Conservation (phyloP, 2,888 invertebrate genomes). For the Diabrotica balteata region DNA sequence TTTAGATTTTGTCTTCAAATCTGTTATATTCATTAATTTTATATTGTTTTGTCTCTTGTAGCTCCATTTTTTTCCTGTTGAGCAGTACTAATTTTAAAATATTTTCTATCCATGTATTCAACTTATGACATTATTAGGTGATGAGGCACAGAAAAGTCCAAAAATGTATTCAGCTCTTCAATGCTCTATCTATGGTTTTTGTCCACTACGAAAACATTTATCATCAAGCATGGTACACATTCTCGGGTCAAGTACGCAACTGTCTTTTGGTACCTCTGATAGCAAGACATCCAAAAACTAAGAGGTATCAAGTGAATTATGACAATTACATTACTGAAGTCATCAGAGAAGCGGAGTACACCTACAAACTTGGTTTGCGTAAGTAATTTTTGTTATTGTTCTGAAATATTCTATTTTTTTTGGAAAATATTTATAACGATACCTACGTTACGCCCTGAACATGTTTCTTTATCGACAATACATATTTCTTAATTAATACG, state of each 20-base stretch:
- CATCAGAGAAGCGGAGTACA: constrained; percentile 81
- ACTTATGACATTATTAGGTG: constrained; percentile 52
- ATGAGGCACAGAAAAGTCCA: constrained; percentile 73
- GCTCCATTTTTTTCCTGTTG: too few species aligned
- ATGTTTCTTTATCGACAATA: too few species aligned
- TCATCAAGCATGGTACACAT: constrained; percentile 81
- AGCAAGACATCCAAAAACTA: constrained; percentile 70
- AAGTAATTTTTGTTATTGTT: constrained; percentile 35
- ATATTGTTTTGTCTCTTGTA: too few species aligned
- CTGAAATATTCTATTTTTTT: too few species aligned
- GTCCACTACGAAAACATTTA: constrained; percentile 84
- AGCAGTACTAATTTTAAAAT: too few species aligned
- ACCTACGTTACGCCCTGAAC: too few species aligned
- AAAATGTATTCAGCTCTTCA: constrained; percentile 78
- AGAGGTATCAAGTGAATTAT: constrained; percentile 74
- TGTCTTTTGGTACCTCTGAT: constrained; percentile 76
- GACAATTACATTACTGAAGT: constrained; percentile 75
- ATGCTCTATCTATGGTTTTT: constrained; percentile 79
- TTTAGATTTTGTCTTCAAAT: too few species aligned
- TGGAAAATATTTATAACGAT: too few species aligned
- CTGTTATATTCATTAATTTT: too few species aligned
- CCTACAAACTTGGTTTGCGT: constrained; percentile 77
- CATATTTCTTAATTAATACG: too few species aligned
- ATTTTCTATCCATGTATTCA: too few species aligned
- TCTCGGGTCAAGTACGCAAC: constrained; percentile 72